phyloP scores from a whole-genome alignment of 2,888 invertebrate genomes.

The Melikaiella ostensackeni region DNA sequence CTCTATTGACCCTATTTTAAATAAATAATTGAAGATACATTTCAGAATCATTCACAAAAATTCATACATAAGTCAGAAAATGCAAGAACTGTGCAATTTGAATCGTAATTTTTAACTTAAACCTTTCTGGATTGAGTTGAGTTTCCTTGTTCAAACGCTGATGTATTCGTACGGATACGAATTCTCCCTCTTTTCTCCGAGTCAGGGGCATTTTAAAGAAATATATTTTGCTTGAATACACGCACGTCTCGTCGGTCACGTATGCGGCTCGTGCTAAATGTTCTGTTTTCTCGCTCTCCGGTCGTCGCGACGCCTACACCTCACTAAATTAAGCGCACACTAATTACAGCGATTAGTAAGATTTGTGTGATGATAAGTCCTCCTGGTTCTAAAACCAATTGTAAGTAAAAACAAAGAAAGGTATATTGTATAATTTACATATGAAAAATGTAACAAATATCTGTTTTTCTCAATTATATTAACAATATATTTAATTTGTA shows the following conservation, averaged over 20 bases:
- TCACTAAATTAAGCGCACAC: constrained; percentile 40
- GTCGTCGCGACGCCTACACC: constrained; percentile 34
- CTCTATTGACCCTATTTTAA: too few relatives aligned
- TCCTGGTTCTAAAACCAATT: not conserved
- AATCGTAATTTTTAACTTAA: not conserved
- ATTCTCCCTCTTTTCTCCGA: constrained; percentile 22
- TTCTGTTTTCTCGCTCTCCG: constrained; percentile 43
- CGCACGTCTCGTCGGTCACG: constrained; percentile 62
- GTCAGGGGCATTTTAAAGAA: constrained; percentile 37
- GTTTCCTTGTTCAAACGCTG: not conserved
- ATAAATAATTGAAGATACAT: too few relatives aligned
- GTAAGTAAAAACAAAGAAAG: not conserved
- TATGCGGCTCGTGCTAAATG: constrained; percentile 67
- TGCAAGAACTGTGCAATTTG: not conserved
- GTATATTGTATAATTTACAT: not conserved
- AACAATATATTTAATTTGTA: constrained; percentile 65
- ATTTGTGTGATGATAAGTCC: constrained; percentile 22
- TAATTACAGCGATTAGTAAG: constrained; percentile 39
- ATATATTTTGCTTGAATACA: constrained; percentile 59
- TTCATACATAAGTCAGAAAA: too few relatives aligned
- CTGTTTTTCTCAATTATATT: constrained; percentile 55
- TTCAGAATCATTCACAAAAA: too few relatives aligned
- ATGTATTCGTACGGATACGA: constrained; percentile 9
- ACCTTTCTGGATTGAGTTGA: not conserved
- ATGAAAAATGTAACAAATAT: not conserved